phyloP scores from a whole-genome alignment of 1,140 invertebrate species.

The Mylabris phalerata region DNA sequence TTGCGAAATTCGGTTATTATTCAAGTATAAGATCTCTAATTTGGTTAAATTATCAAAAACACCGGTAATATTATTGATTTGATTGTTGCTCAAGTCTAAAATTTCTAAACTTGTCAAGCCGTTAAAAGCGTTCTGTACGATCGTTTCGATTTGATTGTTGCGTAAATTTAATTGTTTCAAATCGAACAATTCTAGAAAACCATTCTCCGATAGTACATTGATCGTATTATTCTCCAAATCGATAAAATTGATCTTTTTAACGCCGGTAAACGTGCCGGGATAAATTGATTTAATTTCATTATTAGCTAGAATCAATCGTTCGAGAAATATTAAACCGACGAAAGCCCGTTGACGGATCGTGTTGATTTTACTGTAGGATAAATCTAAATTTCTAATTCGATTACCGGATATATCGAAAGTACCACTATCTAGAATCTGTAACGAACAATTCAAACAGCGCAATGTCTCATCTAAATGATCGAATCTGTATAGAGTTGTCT shows the following conservation, averaged over 20 bases:
- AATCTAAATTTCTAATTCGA: slow-evolving; percentile 32
- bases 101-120: slow-evolving; percentile 47
- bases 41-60: slow-evolving; percentile 51
- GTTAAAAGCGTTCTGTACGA: slow-evolving; percentile 54
- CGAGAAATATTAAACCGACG: slow-evolving; percentile 35
- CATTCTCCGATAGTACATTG: slow-evolving; percentile 24
- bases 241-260: slow-evolving; percentile 31
- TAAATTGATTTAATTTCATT: slow-evolving; percentile 34
- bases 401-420: slow-evolving; percentile 39
- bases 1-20: slow-evolving; percentile 27
- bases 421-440: slow-evolving; percentile 27
- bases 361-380: slow-evolving; percentile 28
- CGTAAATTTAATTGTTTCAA: slow-evolving; percentile 52
- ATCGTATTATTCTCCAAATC: slow-evolving; percentile 33
- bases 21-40: slow-evolving; percentile 46
- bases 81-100: slow-evolving; percentile 41
- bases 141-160: slow-evolving; percentile 49
- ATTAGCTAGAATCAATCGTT: slow-evolving; percentile 27
- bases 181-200: slow-evolving; percentile 34
- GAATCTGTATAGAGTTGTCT: slow-evolving; percentile 35
- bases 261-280: slow-evolving; percentile 33
- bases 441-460: slow-evolving; percentile 32
- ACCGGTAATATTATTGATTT: slow-evolving; percentile 48
- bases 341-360: slow-evolving; percentile 29
- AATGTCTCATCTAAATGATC: slow-evolving; percentile 40